phyloP scores from a whole-genome alignment of 2,888 invertebrate genomes.

The Nomada goodeniana region DNA sequence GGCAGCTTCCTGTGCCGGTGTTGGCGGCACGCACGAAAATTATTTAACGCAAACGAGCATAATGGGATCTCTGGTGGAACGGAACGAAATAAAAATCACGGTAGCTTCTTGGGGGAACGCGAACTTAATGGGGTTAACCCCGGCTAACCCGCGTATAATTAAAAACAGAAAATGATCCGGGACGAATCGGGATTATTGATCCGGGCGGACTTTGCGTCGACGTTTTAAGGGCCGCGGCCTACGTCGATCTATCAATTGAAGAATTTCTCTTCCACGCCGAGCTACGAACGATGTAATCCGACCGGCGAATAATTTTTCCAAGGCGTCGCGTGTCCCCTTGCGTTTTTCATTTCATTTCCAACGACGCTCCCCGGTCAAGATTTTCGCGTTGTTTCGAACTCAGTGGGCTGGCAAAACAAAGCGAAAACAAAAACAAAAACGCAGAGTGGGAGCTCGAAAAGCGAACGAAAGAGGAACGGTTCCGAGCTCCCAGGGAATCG shows the following conservation, averaged over 20 bases:
- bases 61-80: constrained; percentile 69
- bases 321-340: no score
- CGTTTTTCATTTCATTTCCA: background rate
- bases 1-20: constrained; percentile 34
- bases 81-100: constrained; percentile 66
- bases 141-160: constrained; percentile 78
- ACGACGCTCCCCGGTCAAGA: background rate
- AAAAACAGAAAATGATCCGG: constrained; percentile 78
- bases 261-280: no score
- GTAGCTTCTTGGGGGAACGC: constrained; percentile 64
- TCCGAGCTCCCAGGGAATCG: constrained; percentile 57
- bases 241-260: constrained; percentile 40
- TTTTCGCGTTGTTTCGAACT: constrained; percentile 5
- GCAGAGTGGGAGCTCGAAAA: constrained; percentile 8
- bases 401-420: no score
- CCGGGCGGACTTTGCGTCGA: constrained; percentile 57
- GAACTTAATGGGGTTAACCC: constrained; percentile 79
- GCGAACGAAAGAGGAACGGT: constrained; percentile 41
- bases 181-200: constrained; percentile 78
- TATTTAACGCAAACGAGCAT: constrained; percentile 68
- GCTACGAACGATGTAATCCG: no score
- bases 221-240: constrained; percentile 21
- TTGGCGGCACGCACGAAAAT: constrained; percentile 52
- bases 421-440: background rate
- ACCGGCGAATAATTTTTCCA: no score